phyloP scores from a whole-genome alignment of 2,888 invertebrate genomes.

The Thymelicus sylvestris region DNA sequence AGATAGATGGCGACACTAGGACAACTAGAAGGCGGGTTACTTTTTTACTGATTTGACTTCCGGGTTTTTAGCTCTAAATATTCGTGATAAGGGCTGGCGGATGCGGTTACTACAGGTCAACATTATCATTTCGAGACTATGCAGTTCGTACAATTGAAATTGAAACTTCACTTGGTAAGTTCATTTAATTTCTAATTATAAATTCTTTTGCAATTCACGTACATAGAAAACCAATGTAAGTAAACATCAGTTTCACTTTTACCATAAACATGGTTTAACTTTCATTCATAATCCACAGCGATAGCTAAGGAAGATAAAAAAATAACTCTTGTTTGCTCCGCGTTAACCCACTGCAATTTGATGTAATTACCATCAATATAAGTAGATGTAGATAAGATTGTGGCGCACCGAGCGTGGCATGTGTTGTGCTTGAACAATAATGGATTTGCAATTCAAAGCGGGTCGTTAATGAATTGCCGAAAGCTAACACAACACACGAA shows the following conservation, averaged over 20 bases:
- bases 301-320: conserved; percentile 10
- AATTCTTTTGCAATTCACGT: no score
- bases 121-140: no score
- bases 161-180: no score
- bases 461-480: conserved; percentile 31
- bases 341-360: conserved; percentile 1
- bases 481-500: conserved; percentile 21
- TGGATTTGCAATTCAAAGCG: conserved; percentile 34
- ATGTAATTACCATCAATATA: conserved; percentile 12
- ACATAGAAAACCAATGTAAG: neutral
- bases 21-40: no score
- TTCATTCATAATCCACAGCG: neutral
- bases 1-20: no score
- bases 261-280: neutral
- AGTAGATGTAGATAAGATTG: conserved; percentile 16
- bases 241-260: conserved; percentile 1
- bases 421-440: conserved; percentile 16
- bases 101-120: no score
- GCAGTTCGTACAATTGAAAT: no score
- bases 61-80: no score
- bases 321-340: conserved; percentile 6
- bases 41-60: no score
- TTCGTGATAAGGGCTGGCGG: no score
- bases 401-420: neutral
- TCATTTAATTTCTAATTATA: no score